Conservation (phyloP, 2,888 invertebrate species). For the Fissipunctia ypsillon region DNA sequence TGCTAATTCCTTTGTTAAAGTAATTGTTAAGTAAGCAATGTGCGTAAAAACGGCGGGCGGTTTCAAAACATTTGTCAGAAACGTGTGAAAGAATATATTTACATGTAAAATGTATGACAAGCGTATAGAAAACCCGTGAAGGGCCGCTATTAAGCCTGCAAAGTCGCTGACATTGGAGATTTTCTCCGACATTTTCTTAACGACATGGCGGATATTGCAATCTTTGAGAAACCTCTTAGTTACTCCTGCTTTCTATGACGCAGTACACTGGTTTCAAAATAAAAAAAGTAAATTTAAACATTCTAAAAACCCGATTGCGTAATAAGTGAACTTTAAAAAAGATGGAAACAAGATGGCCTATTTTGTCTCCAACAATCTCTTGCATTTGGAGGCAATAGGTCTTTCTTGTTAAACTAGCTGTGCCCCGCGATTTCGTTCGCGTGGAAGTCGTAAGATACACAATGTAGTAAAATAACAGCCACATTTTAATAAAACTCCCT, state of each 20-base stretch:
- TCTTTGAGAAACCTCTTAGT: neutral
- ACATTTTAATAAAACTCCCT: too few species aligned
- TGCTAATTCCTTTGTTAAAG: conserved; percentile 56
- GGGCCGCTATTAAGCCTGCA: neutral
- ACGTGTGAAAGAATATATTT: conserved; percentile 63
- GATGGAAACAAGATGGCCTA: too few species aligned
- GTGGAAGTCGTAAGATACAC: too few species aligned
- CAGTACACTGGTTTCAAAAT: neutral
- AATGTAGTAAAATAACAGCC: too few species aligned
- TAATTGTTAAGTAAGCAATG: conserved; percentile 62
- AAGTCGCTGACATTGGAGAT: neutral
- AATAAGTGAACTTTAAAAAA: too few species aligned
- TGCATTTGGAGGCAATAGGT: too few species aligned
- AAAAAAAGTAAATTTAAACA: too few species aligned
- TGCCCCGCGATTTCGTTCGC: too few species aligned
- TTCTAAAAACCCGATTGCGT: too few species aligned
- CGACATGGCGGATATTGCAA: neutral
- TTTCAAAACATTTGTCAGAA: conserved; percentile 46
- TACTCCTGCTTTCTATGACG: neutral
- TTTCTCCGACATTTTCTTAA: conserved; percentile 6
- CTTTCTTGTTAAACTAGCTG: too few species aligned
- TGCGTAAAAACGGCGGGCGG: conserved; percentile 40
- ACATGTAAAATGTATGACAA: conserved; percentile 29
- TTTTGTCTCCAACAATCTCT: too few species aligned
- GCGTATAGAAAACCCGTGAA: neutral